Base-by-base conservation (phyloP, 2,113 vertebrate species). In the Proteles cristata region DNA sequence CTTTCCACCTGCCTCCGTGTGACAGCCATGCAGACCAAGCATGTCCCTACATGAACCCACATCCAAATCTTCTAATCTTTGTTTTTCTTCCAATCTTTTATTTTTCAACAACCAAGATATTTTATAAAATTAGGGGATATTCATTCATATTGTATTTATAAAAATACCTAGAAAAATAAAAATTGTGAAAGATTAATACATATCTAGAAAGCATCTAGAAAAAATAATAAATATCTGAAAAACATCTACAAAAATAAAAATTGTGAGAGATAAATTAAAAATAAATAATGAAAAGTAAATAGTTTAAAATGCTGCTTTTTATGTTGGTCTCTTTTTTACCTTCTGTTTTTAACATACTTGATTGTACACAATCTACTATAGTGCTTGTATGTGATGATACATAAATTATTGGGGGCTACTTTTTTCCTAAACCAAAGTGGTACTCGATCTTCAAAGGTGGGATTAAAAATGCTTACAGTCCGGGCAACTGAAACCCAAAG, bases 41-140 rank as follows among this genome's bases (percentile, higher is more conserved):
- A 28, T 53, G 39, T 11, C 6, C 0, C 0, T 4, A 71, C 11
- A 15, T 6, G 9, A 31, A 16, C 58, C 58, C 45, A 69, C 19
- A 25, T 1, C 12, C 35, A 39, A 35, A 25, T 26, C 81, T 74
- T 45, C 61, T 43, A 16, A 33, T 14, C 9, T 76, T 76, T 45
- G 39, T 5, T 76, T 45, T 76, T 68, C 39, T 76, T 45, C 73
- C 43, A 76, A 45, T 43, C 21, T 39, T 73, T 26, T 15, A 7
- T 74, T 74, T 74, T 43, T 68, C 50, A 69, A 43, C 25, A 55
- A 28, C 23, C 0, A 80, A 91, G 71, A 65, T 68, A 39, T 53
- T 93, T 96, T 33, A 25, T 83, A 94, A 84, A 74, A 58, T 80
- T n/a, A 81, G 68, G 50, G 15, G 71, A 55, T 33, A 84, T n/a